These are phyloP conservation scores for Bombus fervidus DNA, from an alignment of 1,140 invertebrate genomes.

Conservation along the genomic window DNA sequence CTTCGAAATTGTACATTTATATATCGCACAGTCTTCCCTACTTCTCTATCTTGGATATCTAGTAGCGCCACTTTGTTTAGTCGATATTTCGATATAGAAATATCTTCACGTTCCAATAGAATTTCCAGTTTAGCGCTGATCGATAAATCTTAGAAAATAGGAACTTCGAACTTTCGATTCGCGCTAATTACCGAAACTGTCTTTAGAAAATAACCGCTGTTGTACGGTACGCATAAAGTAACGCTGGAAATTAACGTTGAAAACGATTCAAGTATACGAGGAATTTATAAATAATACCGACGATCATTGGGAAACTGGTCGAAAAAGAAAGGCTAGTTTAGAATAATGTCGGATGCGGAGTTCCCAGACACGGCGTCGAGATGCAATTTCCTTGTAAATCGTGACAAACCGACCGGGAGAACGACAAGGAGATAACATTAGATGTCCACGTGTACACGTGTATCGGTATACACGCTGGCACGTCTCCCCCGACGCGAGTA, in stretches of 20 bases:
- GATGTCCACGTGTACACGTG: slow-evolving; percentile 50
- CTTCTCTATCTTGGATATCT: too few relatives aligned
- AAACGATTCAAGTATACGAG: neutral
- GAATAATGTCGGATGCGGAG: slow-evolving; percentile 7
- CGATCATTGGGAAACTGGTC: neutral
- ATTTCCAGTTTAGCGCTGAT: neutral
- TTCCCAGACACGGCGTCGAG: neutral
- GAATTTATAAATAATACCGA: slow-evolving; percentile 2
- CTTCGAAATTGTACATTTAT: neutral
- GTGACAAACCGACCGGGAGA: slow-evolving; percentile 29
- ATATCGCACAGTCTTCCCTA: neutral
- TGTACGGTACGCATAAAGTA: too few relatives aligned
- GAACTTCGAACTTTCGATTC: neutral
- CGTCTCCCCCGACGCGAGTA: slow-evolving; percentile 49
- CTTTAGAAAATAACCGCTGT: neutral
- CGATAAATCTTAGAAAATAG: neutral
- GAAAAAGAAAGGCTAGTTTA: neutral
- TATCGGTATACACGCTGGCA: slow-evolving; percentile 17
- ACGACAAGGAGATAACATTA: slow-evolving; percentile 59
- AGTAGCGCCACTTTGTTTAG: neutral
- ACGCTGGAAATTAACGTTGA: neutral
- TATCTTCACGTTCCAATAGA: neutral
- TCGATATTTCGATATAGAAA: neutral
- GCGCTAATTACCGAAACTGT: neutral
- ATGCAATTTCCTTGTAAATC: slow-evolving; percentile 59